Evolutionary conservation across 2,888 invertebrate genomes (phyloP).

Genomic region (Microctonus brassicae): DNA sequence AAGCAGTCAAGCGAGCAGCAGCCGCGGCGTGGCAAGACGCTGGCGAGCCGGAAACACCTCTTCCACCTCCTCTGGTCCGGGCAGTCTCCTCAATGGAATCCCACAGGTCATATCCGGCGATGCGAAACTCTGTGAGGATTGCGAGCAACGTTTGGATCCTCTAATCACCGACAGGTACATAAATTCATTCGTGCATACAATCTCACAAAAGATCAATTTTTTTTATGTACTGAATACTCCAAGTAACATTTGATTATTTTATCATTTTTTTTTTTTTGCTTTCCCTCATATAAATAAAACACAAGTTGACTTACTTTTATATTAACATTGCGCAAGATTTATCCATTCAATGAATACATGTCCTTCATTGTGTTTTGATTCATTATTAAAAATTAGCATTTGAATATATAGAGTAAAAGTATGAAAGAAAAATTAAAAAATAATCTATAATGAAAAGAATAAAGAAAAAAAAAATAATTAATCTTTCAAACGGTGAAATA

Average conservation of each 20-base stretch:
- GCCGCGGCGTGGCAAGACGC: slow-evolving; percentile 69
- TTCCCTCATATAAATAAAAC: not conserved
- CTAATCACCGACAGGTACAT: slow-evolving; percentile 76
- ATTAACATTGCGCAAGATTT: not conserved
- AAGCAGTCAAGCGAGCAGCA: slow-evolving; percentile 88
- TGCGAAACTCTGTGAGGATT: slow-evolving; percentile 85
- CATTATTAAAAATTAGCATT: no score
- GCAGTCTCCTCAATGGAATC: slow-evolving; percentile 72
- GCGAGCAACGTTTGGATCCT: slow-evolving; percentile 84
- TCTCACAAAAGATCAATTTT: slow-evolving; percentile 13
- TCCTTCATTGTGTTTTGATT: not conserved
- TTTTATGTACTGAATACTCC: not conserved
- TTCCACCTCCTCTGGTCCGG: slow-evolving; percentile 69
- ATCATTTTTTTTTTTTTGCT: not conserved
- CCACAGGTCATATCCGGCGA: slow-evolving; percentile 69
- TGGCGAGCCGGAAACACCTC: slow-evolving; percentile 61
- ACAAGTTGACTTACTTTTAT: not conserved
- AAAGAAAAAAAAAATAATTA: not conserved
- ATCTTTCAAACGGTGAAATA: not conserved
- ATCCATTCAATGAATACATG: not conserved
- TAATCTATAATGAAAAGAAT: no score
- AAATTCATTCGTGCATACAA: slow-evolving; percentile 18
- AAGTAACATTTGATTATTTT: not conserved
- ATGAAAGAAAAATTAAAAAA: not conserved
- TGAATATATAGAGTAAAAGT: not conserved